Percentiles rank a stretch among this genome's conserved stretches.
These are phyloP conservation scores for Acrocephalus scirpaceus DNA, from an alignment of 2,797 vertebrate species.

Conservation along the genomic window DNA sequence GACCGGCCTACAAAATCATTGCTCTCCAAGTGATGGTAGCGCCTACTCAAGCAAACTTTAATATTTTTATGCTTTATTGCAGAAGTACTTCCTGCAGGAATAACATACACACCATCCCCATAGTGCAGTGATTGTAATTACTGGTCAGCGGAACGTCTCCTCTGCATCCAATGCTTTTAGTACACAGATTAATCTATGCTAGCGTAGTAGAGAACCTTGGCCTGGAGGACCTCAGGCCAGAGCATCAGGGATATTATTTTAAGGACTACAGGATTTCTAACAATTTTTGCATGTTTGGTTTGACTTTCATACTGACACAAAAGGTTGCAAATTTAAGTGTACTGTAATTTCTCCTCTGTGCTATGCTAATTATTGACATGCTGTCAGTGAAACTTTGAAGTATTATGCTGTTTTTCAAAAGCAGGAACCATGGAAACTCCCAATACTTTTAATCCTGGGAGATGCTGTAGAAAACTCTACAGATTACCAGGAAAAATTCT, in stretches of 20 bases:
- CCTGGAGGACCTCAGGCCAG: neutral
- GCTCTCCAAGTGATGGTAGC: neutral
- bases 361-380: neutral
- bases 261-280: neutral
- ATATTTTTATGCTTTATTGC: conserved; percentile 11
- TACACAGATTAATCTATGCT: neutral
- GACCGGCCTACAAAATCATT: neutral
- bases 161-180: neutral
- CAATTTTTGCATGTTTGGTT: neutral
- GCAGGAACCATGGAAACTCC: rapidly evolving
- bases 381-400: neutral
- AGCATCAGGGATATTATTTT: neutral
- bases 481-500: neutral
- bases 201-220: neutral
- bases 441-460: neutral
- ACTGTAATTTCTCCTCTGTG: neutral
- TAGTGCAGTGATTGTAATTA: neutral
- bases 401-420: neutral
- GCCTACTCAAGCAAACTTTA: neutral
- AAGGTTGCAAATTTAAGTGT: neutral
- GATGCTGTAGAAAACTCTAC: neutral
- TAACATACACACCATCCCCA: neutral
- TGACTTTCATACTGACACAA: neutral
- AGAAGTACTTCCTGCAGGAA: neutral
- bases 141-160: neutral